Base-by-base conservation (phyloP, 2,888 invertebrate species). In the Herminia tarsipennalis region DNA sequence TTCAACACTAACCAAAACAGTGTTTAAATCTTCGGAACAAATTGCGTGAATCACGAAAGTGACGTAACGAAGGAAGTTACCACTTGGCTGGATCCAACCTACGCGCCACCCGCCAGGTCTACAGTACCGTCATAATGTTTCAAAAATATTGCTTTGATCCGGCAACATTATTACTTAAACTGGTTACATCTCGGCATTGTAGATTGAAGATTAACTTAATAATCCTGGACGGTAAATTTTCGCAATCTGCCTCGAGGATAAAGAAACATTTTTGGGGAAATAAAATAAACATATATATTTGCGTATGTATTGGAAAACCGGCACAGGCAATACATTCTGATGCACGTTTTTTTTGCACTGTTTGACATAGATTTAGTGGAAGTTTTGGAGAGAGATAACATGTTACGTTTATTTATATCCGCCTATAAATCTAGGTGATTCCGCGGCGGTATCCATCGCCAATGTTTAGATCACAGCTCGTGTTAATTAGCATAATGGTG, bases 61-160 rank as follows among this genome's bases (percentile, higher is more conserved):
- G 90, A 88, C 83, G 90, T 81, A 85, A 88, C 76, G 72, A 70
- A 88, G 90, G 90, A 91, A 90, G 86, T 83, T 66, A 73, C 81
- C 83, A 87, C 82, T 88, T 88, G 80, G 56, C 70, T 70, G 76
- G 70, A 75, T 67, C 51, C 82, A 62, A 63, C 88, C 89, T 81
- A 88, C 89, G 85, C 85, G 68, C 58, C 70, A 71, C 74, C 69
- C 66, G 73, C 71, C 78, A 79, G 79, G 70, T 67, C 69, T 55
- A 50, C 66, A 65, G 64, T 51, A 74, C 64, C 63, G 66, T 71
- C 72, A 66, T 78, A 71, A 74, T 70, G 71, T 70, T 74, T 62
- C 70, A 69, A 77, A 78, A 76, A 77, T 77, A 76, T 76, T 74
- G 70, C 70, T 76, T 68, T 75, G 70, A 76, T 77, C 73, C 71